phyloP scores from a whole-genome alignment of 2,888 invertebrate species.

The Leptinotarsa peninsularis region DNA sequence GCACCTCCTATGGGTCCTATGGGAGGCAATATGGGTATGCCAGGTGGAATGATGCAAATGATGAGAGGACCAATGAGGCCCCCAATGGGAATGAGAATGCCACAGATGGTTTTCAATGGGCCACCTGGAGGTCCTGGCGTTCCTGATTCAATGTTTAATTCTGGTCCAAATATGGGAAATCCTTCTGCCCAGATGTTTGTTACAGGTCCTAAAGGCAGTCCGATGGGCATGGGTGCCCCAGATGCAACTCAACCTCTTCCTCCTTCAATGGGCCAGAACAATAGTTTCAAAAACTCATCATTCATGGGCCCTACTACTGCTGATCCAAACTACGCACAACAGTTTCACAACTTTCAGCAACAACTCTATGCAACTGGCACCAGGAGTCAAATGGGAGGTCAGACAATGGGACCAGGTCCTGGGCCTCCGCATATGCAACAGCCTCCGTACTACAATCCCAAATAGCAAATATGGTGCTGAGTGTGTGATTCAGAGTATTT shows the following conservation, averaged over 20 bases:
- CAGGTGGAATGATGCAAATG: conserved; percentile 65
- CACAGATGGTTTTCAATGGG: conserved; percentile 62
- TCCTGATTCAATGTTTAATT: conserved; percentile 60
- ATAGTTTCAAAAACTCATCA: conserved; percentile 80
- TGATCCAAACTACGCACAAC: conserved; percentile 93
- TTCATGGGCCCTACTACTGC: conserved; percentile 88
- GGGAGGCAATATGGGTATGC: conserved; percentile 66
- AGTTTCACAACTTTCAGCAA: conserved; percentile 96
- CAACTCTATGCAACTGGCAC: conserved; percentile 91
- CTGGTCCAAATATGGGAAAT: conserved; percentile 64
- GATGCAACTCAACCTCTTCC: conserved; percentile 81
- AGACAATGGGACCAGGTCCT: conserved; percentile 66
- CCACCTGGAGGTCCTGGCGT: conserved; percentile 60
- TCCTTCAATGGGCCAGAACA: conserved; percentile 81
- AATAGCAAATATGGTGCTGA: conserved; percentile 65
- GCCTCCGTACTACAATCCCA: conserved; percentile 67
- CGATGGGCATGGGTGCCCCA: conserved; percentile 71
- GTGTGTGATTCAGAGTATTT: conserved; percentile 63
- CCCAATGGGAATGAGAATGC: conserved; percentile 65
- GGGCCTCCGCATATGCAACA: conserved; percentile 67
- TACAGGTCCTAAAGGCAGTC: conserved; percentile 70
- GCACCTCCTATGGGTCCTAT: conserved; percentile 59
- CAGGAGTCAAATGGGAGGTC: conserved; percentile 71
- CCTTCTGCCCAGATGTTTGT: conserved; percentile 72
- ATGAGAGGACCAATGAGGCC: conserved; percentile 65